Percentiles rank a stretch among this genome's conserved stretches.
Conservation (phyloP, 2,797 vertebrate species). For the Florisuga fusca region DNA sequence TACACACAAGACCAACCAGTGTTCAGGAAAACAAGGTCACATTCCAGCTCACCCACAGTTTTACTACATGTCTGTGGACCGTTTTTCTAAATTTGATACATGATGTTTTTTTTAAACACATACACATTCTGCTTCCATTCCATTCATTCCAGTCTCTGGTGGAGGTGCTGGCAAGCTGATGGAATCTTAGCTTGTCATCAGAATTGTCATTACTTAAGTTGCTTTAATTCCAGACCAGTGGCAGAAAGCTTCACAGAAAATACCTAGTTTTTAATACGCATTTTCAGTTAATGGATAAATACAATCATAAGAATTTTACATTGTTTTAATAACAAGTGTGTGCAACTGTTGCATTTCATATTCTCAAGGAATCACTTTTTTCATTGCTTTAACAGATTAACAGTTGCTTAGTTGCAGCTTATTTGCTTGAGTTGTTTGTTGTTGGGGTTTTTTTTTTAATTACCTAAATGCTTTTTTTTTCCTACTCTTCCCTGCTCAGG, state of each 20-base stretch:
- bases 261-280: not conserved
- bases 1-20: not conserved
- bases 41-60: not conserved
- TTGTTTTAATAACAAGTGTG: not conserved
- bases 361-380: not conserved
- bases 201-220: not conserved
- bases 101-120: not conserved
- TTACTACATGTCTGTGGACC: not conserved
- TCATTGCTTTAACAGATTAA: not conserved
- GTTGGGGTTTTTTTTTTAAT: not conserved
- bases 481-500: slow-evolving; percentile 78
- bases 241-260: not conserved
- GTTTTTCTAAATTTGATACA: not conserved
- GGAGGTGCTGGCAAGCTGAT: not conserved
- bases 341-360: not conserved
- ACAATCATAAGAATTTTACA: not conserved
- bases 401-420: not conserved
- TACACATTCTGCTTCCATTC: not conserved
- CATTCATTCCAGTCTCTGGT: not conserved
- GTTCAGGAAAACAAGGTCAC: not conserved
- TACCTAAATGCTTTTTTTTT: not conserved
- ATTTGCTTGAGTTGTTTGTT: not conserved
- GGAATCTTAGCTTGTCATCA: not conserved
- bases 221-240: not conserved
- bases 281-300: not conserved